phyloP scores from a whole-genome alignment of 2,113 vertebrate genomes.

The Tiliqua scincoides region DNA sequence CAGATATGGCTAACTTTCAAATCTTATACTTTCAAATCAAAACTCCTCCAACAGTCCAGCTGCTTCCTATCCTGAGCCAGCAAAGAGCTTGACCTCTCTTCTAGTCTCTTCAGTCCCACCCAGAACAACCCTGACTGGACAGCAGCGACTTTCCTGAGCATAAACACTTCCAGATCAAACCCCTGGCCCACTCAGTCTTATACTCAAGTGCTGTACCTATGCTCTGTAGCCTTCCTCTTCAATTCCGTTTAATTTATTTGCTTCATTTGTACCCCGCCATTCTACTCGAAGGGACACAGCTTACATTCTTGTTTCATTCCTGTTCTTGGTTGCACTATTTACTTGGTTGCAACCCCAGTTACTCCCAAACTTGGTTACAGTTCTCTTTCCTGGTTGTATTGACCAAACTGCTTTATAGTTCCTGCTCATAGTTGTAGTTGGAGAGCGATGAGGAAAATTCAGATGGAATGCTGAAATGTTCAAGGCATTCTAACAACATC shows the following conservation, averaged over 20 bases:
- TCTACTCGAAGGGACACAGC: too few species aligned
- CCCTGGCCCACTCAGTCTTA: too few species aligned
- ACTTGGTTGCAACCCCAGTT: neutral
- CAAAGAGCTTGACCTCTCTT: neutral
- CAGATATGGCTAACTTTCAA: neutral
- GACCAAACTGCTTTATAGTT: neutral
- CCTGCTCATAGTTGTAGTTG: neutral
- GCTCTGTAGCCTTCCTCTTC: neutral
- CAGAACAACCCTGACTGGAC: neutral
- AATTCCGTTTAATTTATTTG: too few species aligned
- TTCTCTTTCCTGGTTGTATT: neutral
- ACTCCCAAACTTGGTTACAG: neutral
- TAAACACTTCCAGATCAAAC: neutral
- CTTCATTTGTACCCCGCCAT: too few species aligned
- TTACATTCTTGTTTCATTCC: neutral
- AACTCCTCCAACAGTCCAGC: neutral
- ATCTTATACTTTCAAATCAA: too few species aligned
- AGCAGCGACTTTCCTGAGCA: neutral
- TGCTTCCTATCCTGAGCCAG: neutral
- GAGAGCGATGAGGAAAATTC: neutral
- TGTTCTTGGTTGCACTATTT: neutral
- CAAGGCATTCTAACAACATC: neutral
- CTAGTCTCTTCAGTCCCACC: neutral
- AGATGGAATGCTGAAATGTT: neutral
- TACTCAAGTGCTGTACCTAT: too few species aligned